Conservation (phyloP, 2,113 vertebrate species). For the Hippopotamus amphibius region DNA sequence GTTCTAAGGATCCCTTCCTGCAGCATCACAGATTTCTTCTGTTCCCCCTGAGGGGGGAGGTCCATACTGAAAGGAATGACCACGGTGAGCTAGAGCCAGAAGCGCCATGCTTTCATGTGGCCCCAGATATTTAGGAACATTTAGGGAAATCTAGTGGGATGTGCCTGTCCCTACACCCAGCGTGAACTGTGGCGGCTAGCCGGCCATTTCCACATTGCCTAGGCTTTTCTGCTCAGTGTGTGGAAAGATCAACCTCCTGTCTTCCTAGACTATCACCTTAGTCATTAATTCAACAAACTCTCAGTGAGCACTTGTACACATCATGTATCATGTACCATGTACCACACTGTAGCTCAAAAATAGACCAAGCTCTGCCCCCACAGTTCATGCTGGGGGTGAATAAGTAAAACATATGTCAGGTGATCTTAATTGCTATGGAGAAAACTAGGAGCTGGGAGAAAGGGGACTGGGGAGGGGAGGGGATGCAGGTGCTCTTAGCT, state of each 20-base stretch:
- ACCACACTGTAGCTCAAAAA: background rate
- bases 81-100: background rate
- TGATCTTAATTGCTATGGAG: background rate
- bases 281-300: background rate
- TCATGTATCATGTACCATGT: accelerated
- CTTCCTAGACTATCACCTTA: background rate
- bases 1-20: background rate
- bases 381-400: background rate
- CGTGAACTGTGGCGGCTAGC: background rate
- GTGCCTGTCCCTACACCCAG: background rate
- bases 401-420: background rate
- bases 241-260: background rate
- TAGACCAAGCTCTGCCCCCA: background rate
- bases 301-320: background rate
- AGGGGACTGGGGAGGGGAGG: background rate
- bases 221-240: background rate
- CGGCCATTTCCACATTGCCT: background rate
- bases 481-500: background rate
- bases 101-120: accelerated
- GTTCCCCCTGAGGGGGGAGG: background rate
- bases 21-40: background rate
- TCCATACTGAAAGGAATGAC: background rate
- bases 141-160: background rate
- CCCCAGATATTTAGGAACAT: background rate
- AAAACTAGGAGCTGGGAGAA: background rate